Percentiles rank a stretch among this genome's conserved stretches.
These are phyloP conservation scores for Thecocarcelia acutangulata DNA, from an alignment of 2,888 invertebrate genomes.

Conservation along the genomic window DNA sequence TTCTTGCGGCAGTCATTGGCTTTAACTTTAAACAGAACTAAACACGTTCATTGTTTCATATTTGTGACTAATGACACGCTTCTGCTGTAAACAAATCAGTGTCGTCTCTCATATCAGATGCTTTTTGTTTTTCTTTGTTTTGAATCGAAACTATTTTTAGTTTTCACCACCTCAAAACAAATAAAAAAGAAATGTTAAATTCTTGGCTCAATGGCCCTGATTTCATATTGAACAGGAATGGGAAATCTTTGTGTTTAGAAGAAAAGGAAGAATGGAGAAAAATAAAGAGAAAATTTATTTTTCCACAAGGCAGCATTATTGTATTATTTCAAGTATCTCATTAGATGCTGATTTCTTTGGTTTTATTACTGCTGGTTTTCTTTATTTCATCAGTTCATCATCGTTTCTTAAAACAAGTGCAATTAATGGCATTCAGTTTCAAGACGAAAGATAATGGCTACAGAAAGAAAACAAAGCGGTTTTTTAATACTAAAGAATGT, in stretches of 20 bases:
- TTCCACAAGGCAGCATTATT: slow-evolving; percentile 57
- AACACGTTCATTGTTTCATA: slow-evolving; percentile 37
- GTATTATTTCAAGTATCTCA: slow-evolving; percentile 61
- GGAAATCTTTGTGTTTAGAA: slow-evolving; percentile 27
- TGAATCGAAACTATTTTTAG: slow-evolving; percentile 51
- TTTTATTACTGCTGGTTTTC: not conserved
- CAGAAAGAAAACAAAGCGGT: too few species aligned
- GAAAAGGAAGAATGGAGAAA: not conserved
- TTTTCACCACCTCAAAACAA: slow-evolving; percentile 28
- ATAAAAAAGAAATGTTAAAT: slow-evolving; percentile 8
- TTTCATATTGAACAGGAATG: not conserved
- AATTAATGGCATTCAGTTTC: too few species aligned
- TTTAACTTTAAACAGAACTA: slow-evolving; percentile 24
- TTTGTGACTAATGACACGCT: slow-evolving; percentile 48
- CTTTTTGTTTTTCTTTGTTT: slow-evolving; percentile 25
- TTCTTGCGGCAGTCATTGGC: not conserved
- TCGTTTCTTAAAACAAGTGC: not conserved
- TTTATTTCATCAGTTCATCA: not conserved
- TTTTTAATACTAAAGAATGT: too few species aligned
- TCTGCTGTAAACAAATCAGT: slow-evolving; percentile 39
- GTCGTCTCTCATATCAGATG: slow-evolving; percentile 47
- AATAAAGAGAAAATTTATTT: slow-evolving; percentile 12
- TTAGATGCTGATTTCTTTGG: slow-evolving; percentile 38
- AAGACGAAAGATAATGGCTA: too few species aligned
- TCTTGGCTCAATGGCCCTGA: not conserved